Base-by-base conservation (phyloP, 2,797 vertebrate genomes). In the Siniperca scherzeri region DNA sequence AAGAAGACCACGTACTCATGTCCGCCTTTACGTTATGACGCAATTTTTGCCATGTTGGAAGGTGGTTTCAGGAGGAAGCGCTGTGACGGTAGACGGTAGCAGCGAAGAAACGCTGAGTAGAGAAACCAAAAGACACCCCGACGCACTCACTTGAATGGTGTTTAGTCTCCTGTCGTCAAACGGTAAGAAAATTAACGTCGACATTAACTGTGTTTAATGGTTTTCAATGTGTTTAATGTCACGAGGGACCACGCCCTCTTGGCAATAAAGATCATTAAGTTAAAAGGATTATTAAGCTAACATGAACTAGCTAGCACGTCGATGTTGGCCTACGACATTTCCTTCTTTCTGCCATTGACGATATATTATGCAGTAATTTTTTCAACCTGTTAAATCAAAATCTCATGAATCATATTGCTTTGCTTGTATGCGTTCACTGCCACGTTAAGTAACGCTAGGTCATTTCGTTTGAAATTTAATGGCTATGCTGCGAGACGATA, bases 21-120 rank as follows among this genome's bases (percentile, higher is more conserved):
- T 92, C 84, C 81, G 80, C 36, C 13, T 84, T 82, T 69, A 84
- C 93, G 92, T 56, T 80, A 82, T 97, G 96, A 97, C 95, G 96
- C 93, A 88, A 70, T 95, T 96, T 96, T 59, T 97, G 96, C 93
- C 96, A 93, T 1, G 96, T 97, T 97, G 96, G 96, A 96, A 96
- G 96, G 93, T 93, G 89, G 88, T 94, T 95, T 95, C 84, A n/a
- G 77, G 48, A 90, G 91, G 92, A 95, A 95, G 78, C 17, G 40
- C 50, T 38, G 66, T 57, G 74, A 73, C 83, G 1, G 64, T 14
- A 44, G 74, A 68, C 73, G 38, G 30, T 17, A 2, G 59, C 61
- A 16, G 33, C 12, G 17, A 36, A 69, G 70, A 84, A 80, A 68
- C 74, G 13, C 52, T 0, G 67, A 78, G 21, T 12, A 59, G 40